Conservation (phyloP, 2,888 invertebrate genomes). For the Belgica antarctica region DNA sequence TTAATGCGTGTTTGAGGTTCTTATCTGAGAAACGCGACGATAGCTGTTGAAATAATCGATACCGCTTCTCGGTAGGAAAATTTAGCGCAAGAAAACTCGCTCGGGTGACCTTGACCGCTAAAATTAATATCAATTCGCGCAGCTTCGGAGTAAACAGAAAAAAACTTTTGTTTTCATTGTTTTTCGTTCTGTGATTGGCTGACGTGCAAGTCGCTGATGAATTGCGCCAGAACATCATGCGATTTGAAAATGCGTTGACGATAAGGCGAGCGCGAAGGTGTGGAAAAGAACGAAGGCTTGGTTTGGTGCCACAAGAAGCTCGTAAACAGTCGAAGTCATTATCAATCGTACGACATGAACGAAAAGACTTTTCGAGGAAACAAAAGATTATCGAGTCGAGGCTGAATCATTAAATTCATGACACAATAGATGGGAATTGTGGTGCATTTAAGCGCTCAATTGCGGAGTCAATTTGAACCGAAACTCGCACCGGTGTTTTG, state of each 20-base stretch:
- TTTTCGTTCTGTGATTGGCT: not conserved
- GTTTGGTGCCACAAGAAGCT: not conserved
- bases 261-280: not conserved
- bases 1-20: not conserved
- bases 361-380: too few relatives aligned
- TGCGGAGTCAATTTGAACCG: not conserved
- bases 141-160: not conserved
- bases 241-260: not conserved
- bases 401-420: not conserved
- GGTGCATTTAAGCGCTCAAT: not conserved
- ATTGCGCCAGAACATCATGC: not conserved
- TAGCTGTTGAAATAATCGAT: not conserved
- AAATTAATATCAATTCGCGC: not conserved
- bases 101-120: slow-evolving; percentile 8
- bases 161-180: too few relatives aligned
- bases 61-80: too few relatives aligned
- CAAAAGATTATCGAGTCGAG: not conserved
- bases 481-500: not conserved
- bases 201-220: too few relatives aligned
- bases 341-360: not conserved
- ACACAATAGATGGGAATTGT: not conserved
- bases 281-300: too few relatives aligned
- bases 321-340: too few relatives aligned
- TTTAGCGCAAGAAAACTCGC: too few relatives aligned
- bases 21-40: not conserved